These are phyloP conservation scores for Cynocephalus volans DNA, from an alignment of 2,113 vertebrate species.

Conservation along the genomic window DNA sequence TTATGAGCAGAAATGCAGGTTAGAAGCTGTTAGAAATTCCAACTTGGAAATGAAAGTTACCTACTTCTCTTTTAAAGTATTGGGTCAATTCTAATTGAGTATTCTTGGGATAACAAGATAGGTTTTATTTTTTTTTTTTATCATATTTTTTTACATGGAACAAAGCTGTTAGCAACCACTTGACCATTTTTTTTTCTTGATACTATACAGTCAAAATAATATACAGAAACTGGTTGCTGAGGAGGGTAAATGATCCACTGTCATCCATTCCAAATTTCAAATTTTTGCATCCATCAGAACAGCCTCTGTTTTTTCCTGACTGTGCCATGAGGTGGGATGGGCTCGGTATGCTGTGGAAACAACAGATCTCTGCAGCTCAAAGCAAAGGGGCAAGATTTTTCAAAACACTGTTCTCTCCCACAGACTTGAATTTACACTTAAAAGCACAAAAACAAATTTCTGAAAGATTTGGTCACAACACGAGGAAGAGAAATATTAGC, in stretches of 20 bases:
- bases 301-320: not conserved
- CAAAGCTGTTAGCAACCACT: not conserved
- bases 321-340: rapidly evolving
- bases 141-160: not conserved
- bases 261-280: not conserved
- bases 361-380: not conserved
- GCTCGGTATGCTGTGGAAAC: not conserved
- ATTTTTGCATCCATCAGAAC: not conserved
- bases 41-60: rapidly evolving
- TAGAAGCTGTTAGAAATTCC: not conserved
- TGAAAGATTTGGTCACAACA: not conserved
- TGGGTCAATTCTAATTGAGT: not conserved
- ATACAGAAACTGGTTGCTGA: no score
- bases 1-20: not conserved
- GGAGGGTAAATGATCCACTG: rapidly evolving
- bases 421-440: not conserved
- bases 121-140: not conserved
- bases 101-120: not conserved
- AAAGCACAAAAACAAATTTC: not conserved
- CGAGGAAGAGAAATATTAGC: not conserved
- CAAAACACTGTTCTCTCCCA: not conserved
- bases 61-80: not conserved
- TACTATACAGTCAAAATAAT: not conserved
- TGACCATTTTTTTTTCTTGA: not conserved
- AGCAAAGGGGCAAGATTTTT: not conserved